These are phyloP conservation scores for Coluber constrictor DNA, from an alignment of 2,797 vertebrate genomes.

Conservation along the genomic window DNA sequence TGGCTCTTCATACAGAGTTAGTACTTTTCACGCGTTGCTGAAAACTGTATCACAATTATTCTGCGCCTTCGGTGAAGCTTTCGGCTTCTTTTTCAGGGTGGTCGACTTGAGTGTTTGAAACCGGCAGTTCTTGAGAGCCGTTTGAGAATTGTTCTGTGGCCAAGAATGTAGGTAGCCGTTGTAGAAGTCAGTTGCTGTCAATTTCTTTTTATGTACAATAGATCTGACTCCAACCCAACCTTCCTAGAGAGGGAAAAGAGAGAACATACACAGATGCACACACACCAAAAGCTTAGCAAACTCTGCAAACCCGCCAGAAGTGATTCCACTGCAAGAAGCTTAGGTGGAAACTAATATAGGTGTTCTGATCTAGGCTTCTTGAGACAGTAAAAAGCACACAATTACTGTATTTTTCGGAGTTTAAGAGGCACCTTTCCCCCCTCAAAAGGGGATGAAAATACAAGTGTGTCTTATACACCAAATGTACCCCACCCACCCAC, in stretches of 20 bases:
- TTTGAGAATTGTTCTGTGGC: conserved; percentile 51
- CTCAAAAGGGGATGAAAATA: too few relatives aligned
- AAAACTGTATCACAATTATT: conserved; percentile 30
- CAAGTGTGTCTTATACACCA: too few relatives aligned
- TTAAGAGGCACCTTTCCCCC: too few relatives aligned
- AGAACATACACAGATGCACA: neutral
- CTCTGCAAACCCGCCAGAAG: neutral
- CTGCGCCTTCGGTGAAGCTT: conserved; percentile 33
- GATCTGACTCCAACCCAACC: conserved; percentile 87
- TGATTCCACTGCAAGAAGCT: neutral
- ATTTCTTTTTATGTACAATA: conserved; percentile 81
- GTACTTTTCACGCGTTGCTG: neutral
- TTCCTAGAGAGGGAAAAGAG: conserved; percentile 70
- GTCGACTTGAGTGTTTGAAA: conserved; percentile 78
- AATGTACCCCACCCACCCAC: too few relatives aligned
- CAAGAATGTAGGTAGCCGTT: conserved; percentile 90
- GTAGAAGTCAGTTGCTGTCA: conserved; percentile 90
- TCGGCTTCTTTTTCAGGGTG: conserved; percentile 44
- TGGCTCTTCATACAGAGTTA: too few relatives aligned
- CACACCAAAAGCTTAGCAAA: neutral
- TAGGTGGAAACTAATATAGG: neutral
- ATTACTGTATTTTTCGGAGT: too few relatives aligned
- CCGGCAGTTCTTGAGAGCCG: conserved; percentile 54
- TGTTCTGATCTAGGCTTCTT: too few relatives aligned
- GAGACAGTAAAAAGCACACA: too few relatives aligned